These are phyloP conservation scores for Montipora capricornis DNA, from an alignment of 64 coral and sea anemone species.

Conservation along the genomic window DNA sequence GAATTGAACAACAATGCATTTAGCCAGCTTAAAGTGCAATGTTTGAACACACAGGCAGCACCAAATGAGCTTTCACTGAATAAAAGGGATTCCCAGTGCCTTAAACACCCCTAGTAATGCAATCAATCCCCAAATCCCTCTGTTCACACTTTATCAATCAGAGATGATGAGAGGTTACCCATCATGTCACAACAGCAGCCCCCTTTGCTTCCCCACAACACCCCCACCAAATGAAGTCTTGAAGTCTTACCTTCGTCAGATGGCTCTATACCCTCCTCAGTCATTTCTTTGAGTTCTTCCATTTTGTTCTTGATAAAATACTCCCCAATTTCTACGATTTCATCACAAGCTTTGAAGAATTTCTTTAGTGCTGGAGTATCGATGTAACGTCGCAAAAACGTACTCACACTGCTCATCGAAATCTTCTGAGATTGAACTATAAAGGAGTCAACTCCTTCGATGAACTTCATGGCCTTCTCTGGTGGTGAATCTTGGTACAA, in stretches of 20 bases:
- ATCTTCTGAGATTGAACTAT: background rate
- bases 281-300: constrained; percentile 32
- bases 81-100: too few relatives aligned
- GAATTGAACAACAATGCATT: too few relatives aligned
- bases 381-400: background rate
- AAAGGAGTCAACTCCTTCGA: background rate
- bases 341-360: background rate
- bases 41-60: too few relatives aligned
- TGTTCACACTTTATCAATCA: too few relatives aligned
- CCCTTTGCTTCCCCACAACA: too few relatives aligned
- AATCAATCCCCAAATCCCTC: too few relatives aligned
- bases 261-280: background rate
- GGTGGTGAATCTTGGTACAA: constrained; percentile 60
- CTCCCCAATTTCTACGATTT: background rate
- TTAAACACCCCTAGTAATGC: too few relatives aligned
- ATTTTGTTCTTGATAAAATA: constrained; percentile 47
- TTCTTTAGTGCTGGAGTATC: constrained; percentile 51
- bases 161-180: too few relatives aligned
- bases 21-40: too few relatives aligned
- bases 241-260: background rate
- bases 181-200: too few relatives aligned
- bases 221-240: too few relatives aligned
- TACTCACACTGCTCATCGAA: background rate
- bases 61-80: too few relatives aligned
- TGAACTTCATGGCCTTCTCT: constrained; percentile 8